A percentile compares a stretch with the other conserved stretches of the same genome.
Conservation (phyloP, 2,797 vertebrate genomes). For the Silurus aristotelis region DNA sequence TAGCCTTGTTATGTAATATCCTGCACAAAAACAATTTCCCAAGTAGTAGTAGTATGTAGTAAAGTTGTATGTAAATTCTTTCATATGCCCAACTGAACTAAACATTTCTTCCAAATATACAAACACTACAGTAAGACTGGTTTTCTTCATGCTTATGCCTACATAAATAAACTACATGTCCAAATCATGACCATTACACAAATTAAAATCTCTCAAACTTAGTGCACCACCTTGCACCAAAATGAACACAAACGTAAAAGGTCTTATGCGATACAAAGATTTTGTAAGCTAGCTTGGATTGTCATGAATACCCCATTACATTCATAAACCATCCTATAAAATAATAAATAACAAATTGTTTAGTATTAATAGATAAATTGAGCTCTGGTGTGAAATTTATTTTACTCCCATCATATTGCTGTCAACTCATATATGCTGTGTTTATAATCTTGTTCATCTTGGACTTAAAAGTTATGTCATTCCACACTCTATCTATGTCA, state of each 20-base stretch:
- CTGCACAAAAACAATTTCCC: background rate
- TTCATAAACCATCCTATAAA: background rate
- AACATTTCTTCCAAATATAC: background rate
- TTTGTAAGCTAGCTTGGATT: background rate
- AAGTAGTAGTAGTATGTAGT: background rate
- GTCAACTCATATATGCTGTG: too few species aligned
- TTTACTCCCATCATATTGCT: background rate
- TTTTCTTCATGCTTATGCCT: background rate
- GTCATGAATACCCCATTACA: background rate
- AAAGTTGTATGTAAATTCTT: background rate
- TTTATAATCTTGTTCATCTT: background rate
- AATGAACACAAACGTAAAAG: background rate
- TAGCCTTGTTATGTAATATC: background rate
- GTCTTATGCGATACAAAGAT: background rate
- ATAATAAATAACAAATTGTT: background rate
- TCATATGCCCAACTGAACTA: too few species aligned
- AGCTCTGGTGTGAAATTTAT: background rate
- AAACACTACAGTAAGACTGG: background rate
- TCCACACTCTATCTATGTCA: background rate
- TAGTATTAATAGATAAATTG: background rate
- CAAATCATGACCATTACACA: background rate
- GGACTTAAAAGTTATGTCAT: background rate
- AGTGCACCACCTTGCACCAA: background rate
- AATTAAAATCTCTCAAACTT: background rate
- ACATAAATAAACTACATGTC: background rate